Conservation (phyloP, 2,113 vertebrate genomes). For the Otolemur garnettii region DNA sequence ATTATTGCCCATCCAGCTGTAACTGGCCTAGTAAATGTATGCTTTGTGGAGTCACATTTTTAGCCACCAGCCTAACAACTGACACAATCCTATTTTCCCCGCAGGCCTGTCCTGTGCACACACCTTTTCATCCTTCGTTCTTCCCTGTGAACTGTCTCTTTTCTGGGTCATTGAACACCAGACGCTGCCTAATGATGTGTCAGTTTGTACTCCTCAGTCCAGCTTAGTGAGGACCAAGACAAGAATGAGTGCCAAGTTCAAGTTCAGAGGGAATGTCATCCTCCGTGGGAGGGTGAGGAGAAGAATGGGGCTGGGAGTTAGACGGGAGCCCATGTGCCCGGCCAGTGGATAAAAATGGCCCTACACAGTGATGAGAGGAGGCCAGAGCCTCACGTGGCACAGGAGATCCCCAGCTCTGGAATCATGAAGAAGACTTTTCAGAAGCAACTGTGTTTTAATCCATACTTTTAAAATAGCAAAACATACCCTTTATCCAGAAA, state of each 20-base stretch:
- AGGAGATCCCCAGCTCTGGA: background rate
- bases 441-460: background rate
- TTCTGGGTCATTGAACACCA: accelerated
- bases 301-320: accelerated
- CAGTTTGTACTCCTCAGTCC: accelerated
- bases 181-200: accelerated
- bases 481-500: background rate
- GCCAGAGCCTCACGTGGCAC: accelerated
- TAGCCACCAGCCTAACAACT: accelerated
- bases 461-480: background rate
- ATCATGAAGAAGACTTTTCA: background rate
- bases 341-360: background rate
- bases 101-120: accelerated
- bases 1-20: accelerated
- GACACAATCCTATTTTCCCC: background rate
- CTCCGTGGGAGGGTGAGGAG: background rate
- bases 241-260: accelerated
- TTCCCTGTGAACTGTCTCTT: background rate
- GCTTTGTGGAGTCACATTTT: accelerated
- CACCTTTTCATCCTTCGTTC: background rate
- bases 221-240: background rate
- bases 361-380: accelerated
- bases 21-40: accelerated
- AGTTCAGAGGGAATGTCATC: accelerated
- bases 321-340: accelerated